A percentile compares a stretch with the other conserved stretches of the same genome.
Evolutionary conservation across 1,140 invertebrate species (phyloP).

Genomic region (Drosophila malerkotliana): DNA sequence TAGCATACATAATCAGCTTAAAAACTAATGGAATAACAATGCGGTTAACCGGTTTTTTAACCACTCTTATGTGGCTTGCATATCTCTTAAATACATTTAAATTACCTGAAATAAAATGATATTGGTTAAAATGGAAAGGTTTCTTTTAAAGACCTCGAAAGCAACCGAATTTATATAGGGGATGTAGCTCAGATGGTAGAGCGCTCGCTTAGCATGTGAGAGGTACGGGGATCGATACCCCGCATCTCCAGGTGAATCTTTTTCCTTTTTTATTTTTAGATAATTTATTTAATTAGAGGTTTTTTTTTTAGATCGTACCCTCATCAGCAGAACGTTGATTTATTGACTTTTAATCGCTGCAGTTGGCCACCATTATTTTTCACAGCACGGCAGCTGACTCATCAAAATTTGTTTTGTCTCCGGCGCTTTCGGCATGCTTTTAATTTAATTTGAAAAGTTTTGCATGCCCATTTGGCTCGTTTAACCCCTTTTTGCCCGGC

Average conservation of each 20-base stretch:
- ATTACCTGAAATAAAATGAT: neutral
- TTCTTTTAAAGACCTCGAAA: conserved; percentile 21
- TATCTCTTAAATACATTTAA: neutral
- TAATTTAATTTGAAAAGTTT: conserved; percentile 83
- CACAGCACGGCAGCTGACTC: conserved; percentile 67
- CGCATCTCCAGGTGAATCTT: conserved; percentile 84
- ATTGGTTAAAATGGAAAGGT: neutral
- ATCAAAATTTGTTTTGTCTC: conserved; percentile 77
- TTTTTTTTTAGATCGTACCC: conserved; percentile 35
- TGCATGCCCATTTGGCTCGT: conserved; percentile 76
- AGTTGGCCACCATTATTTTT: conserved; percentile 40
- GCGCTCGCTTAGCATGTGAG: conserved; percentile 93
- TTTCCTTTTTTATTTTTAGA: conserved; percentile 33
- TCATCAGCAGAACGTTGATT: conserved; percentile 68
- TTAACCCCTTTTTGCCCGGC: conserved; percentile 66
- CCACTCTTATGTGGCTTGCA: neutral
- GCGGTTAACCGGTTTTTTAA: neutral
- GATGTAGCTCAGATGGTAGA: conserved; percentile 92
- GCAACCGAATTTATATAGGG: conserved; percentile 4
- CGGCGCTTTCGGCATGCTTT: conserved; percentile 66
- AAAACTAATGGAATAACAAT: neutral
- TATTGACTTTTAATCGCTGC: conserved; percentile 79
- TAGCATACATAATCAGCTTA: neutral
- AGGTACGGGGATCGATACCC: conserved; percentile 92
- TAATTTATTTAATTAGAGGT: conserved; percentile 55